Conservation (phyloP, 2,888 invertebrate genomes). For the Hypsopygia costalis region DNA sequence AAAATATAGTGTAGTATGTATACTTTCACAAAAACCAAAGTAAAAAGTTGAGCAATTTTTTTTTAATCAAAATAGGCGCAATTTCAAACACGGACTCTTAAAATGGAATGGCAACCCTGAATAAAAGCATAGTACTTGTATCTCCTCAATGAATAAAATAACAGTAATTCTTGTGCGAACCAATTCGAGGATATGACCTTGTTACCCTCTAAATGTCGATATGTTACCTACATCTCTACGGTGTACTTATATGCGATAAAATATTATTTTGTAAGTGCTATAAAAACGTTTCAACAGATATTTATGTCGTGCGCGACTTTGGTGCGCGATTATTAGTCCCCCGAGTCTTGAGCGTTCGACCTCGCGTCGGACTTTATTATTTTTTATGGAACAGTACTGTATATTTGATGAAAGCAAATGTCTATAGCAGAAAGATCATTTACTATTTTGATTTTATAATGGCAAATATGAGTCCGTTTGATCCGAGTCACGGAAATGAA, state of each 20-base stretch:
- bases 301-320: conserved; percentile 4
- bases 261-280: conserved; percentile 10
- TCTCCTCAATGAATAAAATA: conserved; percentile 46
- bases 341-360: not conserved
- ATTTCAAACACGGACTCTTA: conserved; percentile 3
- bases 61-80: too few species aligned
- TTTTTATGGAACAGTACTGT: too few species aligned
- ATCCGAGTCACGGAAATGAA: too few species aligned
- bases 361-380: not conserved
- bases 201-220: conserved; percentile 10
- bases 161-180: conserved; percentile 35
- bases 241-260: not conserved
- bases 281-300: conserved; percentile 7
- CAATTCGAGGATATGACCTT: conserved; percentile 16
- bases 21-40: too few species aligned
- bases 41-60: too few species aligned
- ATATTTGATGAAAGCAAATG: too few species aligned
- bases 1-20: too few species aligned
- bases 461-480: too few species aligned
- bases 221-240: conserved; percentile 6
- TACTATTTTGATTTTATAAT: too few species aligned
- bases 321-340: conserved; percentile 4
- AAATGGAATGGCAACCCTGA: conserved; percentile 8
- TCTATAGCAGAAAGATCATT: too few species aligned
- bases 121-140: conserved; percentile 16